Evolutionary conservation across 2,113 vertebrate species (phyloP), one percentile per base, ranked within the genome.

Genomic region (Petromus typicus): DNA sequence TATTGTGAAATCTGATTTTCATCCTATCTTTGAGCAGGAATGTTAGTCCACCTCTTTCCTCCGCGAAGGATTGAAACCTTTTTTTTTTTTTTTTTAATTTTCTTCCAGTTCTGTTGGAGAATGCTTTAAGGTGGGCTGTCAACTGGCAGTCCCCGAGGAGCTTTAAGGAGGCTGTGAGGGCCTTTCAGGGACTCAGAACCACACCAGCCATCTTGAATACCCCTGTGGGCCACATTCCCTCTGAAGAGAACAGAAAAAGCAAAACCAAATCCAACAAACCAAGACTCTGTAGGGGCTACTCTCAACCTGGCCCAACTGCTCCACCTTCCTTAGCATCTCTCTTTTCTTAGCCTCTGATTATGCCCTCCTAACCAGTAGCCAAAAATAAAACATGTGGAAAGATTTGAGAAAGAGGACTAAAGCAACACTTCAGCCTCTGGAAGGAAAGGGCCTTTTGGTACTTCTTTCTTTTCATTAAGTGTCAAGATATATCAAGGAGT

Each of bases 301-400:
- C 78, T 61, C 30, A 71, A 79, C 78, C 45, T 59, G 43, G 69
- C 12, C 6, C 64, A 90, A 51, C 54, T 59, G 37, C 63, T 56
- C 89, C 85, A 76, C 81, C 91, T 93, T 88, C 79, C 86, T 91
- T 69, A 94, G 57, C 17, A 30, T 67, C 34, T 34, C 51, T 88
- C 82, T 90, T 89, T 89, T 61, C 27, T 78, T 93, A 69, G 76
- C 10, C 30, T 27, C 69, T 95, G 92, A 91, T 96, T 93, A 92
- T 73, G 71, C 84, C 80, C 94, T 96, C 80, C 25, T 76, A 94
- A 87, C 95, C 94, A 92, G 23, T 51, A 87, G 64, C 75, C 83
- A 69, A 86, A 96, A 95, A 93, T 71, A 86, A 3, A 93, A 80
- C 43, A 73, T 79, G 51, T 93, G 75, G 93, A 87, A 59, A 94